A percentile compares a stretch with the other conserved stretches of the same genome.
Evolutionary conservation across 2,113 vertebrate species (phyloP).

Genomic region (Calyptomena viridis): DNA sequence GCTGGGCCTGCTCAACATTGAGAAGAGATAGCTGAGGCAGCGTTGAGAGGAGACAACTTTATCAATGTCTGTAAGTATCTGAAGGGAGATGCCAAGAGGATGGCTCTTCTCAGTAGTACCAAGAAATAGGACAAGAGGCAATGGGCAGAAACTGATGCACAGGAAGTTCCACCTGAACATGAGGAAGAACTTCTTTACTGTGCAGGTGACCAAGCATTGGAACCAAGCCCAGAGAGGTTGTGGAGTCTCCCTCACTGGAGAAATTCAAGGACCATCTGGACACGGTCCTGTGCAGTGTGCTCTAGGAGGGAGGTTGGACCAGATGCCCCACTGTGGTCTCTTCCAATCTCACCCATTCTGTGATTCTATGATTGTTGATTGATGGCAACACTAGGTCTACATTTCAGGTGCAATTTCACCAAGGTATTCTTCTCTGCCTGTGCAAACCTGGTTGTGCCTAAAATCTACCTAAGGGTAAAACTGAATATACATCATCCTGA

Average conservation of each 20-base stretch:
- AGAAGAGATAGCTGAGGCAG: accelerated
- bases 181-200: not conserved
- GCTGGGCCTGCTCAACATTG: not conserved
- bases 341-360: not conserved
- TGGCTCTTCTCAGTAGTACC: not conserved
- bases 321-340: not conserved
- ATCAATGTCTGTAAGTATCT: accelerated
- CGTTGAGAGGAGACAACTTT: too few relatives aligned
- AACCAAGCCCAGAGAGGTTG: accelerated
- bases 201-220: not conserved
- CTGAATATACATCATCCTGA: not conserved
- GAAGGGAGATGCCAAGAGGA: not conserved
- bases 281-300: accelerated
- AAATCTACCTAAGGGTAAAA: not conserved
- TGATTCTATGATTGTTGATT: not conserved
- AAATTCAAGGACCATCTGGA: not conserved
- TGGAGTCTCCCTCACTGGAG: not conserved
- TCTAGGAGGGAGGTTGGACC: too few relatives aligned
- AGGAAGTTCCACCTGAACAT: not conserved
- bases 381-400: not conserved
- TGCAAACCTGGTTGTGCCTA: not conserved
- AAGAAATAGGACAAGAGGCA: not conserved
- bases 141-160: not conserved
- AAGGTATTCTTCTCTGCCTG: not conserved
- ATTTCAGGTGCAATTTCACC: not conserved